Evolutionary conservation across 2,888 invertebrate genomes (phyloP).

Genomic region (Lacanobia oleracea): DNA sequence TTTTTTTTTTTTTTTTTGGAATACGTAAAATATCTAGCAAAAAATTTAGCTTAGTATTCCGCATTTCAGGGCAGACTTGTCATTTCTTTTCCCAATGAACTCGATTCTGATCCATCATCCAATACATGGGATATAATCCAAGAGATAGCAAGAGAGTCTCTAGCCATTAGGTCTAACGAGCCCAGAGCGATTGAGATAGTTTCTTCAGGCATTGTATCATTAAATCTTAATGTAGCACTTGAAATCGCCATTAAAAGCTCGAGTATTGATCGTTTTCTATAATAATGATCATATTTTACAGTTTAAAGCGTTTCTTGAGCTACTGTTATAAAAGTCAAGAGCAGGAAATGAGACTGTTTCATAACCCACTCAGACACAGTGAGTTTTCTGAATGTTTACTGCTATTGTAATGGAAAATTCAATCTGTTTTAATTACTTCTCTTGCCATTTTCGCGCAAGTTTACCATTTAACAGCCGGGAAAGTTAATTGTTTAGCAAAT

Average conservation of each 20-base stretch:
- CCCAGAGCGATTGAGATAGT: slow-evolving; percentile 28
- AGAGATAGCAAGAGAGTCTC: neutral
- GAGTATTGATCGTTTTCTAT: slow-evolving; percentile 19
- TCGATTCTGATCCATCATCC: neutral
- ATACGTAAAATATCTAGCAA: too few relatives aligned
- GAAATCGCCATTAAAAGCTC: slow-evolving; percentile 33
- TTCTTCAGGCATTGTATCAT: slow-evolving; percentile 11
- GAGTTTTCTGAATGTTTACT: neutral
- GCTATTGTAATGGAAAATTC: slow-evolving; percentile 10
- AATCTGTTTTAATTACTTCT: neutral
- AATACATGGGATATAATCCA: neutral
- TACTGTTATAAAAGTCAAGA: slow-evolving; percentile 34
- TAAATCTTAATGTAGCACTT: slow-evolving; percentile 26
- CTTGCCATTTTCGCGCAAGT: neutral
- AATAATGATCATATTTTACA: slow-evolving; percentile 39
- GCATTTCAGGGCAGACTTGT: neutral
- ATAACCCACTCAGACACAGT: slow-evolving; percentile 11
- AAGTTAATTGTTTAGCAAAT: neutral
- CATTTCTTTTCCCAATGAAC: neutral
- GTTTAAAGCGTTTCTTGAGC: slow-evolving; percentile 8
- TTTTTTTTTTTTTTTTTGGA: too few relatives aligned
- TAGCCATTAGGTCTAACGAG: neutral
- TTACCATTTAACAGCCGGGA: neutral
- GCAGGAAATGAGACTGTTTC: slow-evolving; percentile 42
- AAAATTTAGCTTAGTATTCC: too few relatives aligned